Base-by-base conservation (phyloP, 2,888 invertebrate species). In the Chrysomela aeneicollis region DNA sequence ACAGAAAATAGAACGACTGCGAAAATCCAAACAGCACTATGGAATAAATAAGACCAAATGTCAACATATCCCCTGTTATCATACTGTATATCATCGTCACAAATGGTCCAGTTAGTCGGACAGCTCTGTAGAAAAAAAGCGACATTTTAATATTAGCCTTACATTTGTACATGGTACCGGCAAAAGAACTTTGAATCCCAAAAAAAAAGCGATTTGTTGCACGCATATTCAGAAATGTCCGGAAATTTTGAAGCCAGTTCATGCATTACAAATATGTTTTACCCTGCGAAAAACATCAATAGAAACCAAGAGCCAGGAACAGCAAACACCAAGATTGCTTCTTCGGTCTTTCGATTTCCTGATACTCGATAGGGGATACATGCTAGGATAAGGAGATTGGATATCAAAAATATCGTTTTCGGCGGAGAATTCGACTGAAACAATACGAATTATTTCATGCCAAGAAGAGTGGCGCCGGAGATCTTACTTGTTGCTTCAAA, bases 1-100 rank as follows among this genome's bases (percentile, higher is more conserved):
- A 98, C 9, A 99, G 88, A 81, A 98, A 98, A 84, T 89, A 95
- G 84, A 93, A 94, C 42, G 98, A 94, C 84, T 98, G 97, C 0
- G 97, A 95, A 83, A 99, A 99, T 18, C 97, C 97, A 74, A 97
- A 92, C 4, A 98, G 86, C 35, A 98, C 93, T 75, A 99, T 94
- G 72, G 90, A 89, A 82, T 98, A 98, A 81, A 99, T 99, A 73
- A 98, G 97, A 70, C 95, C 95, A 82, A 99, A 99, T 22, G 98
- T 95, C 79, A 98, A 90, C 94, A 99, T 95, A 85, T 99, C 99
- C 51, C 98, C 98, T 0, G 94, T 94, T 79, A 98, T 95, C 98
- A 99, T 99, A 77, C 95, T 95, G 87, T 97, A 98, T 74, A 99
- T 96, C 97, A 99, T 98, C 10, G 98, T 98, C 64, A 99, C 98